Conservation (phyloP, 2,797 vertebrate genomes). For the Apodemus agrarius region DNA sequence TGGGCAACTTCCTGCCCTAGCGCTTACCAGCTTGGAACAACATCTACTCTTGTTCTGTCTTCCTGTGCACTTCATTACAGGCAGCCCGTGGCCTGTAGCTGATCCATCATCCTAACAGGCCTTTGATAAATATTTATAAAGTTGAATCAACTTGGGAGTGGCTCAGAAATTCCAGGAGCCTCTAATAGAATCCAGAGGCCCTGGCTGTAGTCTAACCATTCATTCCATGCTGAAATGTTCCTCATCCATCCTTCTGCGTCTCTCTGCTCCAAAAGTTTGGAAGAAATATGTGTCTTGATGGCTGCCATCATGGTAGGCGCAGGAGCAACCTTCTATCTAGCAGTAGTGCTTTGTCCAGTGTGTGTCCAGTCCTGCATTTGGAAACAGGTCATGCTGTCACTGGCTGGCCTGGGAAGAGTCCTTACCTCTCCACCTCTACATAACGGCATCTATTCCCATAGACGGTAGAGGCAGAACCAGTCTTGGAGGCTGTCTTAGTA, state of each 20-base stretch:
- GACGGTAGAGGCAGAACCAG: conserved; percentile 8
- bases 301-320: not conserved
- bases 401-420: not conserved
- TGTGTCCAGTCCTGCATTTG: not conserved
- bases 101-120: conserved; percentile 27
- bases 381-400: conserved; percentile 20
- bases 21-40: not conserved
- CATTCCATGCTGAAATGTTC: not conserved
- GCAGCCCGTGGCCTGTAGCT: not conserved
- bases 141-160: conserved; percentile 42
- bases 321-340: not conserved
- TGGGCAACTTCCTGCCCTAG: not conserved
- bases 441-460: not conserved
- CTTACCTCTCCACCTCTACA: not conserved
- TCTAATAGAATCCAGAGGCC: conserved; percentile 27
- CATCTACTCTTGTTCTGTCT: not conserved
- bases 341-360: not conserved
- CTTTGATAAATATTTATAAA: conserved; percentile 64
- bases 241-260: not conserved
- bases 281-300: not conserved
- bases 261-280: not conserved
- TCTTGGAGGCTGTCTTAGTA: not conserved
- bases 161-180: conserved; percentile 60
- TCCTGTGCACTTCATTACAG: conserved; percentile 1
- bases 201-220: not conserved